Conservation (phyloP, 2,888 invertebrate species). For the Hetaerina titia region DNA sequence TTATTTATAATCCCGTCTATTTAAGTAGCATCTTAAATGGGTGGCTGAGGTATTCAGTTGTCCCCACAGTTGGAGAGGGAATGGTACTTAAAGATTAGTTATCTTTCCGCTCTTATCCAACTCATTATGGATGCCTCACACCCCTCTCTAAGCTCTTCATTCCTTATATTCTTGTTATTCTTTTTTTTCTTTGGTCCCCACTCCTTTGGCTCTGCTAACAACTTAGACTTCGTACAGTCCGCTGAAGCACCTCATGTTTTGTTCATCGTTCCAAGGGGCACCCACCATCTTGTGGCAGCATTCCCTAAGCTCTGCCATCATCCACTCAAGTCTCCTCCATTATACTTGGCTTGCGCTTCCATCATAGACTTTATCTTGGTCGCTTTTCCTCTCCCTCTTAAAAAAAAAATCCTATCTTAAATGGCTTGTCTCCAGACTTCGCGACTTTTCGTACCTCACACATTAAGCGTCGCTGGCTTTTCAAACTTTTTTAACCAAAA, state of each 20-base stretch:
- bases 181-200: not conserved
- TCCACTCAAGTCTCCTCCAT: constrained; percentile 8
- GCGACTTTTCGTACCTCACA: not conserved
- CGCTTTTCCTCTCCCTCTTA: not conserved
- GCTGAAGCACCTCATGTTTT: constrained; percentile 32
- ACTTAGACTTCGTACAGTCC: not conserved
- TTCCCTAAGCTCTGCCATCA: not conserved
- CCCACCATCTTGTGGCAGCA: not conserved
- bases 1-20: not conserved
- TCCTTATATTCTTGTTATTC: not conserved
- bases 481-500: not conserved
- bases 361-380: not conserved
- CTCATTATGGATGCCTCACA: constrained; percentile 22
- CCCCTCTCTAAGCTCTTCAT: not conserved
- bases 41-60: not conserved
- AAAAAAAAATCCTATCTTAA: constrained; percentile 10
- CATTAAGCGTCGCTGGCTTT: not conserved
- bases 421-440: constrained; percentile 7
- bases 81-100: constrained; percentile 5
- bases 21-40: not conserved
- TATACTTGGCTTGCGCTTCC: not conserved
- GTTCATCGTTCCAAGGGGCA: not conserved
- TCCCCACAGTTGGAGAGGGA: not conserved
- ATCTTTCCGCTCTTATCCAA: not conserved
- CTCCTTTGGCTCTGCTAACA: not conserved